Evolutionary conservation across 64 coral and sea anemone genomes (phyloP), one percentile per base, ranked within the genome.

Genomic region (Trachythela sp.): DNA sequence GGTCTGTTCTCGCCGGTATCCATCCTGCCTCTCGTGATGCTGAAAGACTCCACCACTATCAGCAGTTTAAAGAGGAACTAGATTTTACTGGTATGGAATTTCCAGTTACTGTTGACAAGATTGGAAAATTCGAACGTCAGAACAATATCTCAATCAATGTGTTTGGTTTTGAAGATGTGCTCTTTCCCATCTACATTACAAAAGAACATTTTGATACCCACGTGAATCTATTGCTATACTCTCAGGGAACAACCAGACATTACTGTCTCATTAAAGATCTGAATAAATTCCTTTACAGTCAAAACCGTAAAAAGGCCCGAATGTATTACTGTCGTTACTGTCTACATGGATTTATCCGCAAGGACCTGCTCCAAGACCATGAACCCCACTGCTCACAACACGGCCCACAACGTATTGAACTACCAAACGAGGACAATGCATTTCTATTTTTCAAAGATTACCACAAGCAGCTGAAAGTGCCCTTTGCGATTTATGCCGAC

Each of bases 391-490:
- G 86, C 54, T 59, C 31, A 36, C 11, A 59, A 36, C 51, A 87
- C 54, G 52, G 13, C 10, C 8, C 52, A 5, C 51, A 87, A 59
- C 51, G 59, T 14, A 59, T 87, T 22, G 86, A 64, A 8, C 56
- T 88, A 36, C 86, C 86, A 13, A 60, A 60, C 4, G 54, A 14
- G 58, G 14, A 88, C 26, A 27, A 87, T 48, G 54, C 48, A 27
- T 24, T 33, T 2, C 4, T 87, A 11, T 13, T 18, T 20, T 43
- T 39, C 27, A 84, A 36, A 84, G 34, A 36, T 13, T 89, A 89
- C 43, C 64, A 89, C 22, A 89, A 89, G 13, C 87, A 89, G 32
- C 68, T 83, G 8, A 89, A 89, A 42, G 88, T 83, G 0, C 87
- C 70, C 17, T 89, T 36, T 35, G 70, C n/a, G 17, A 77, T 89